Percentiles rank a stretch among this genome's conserved stretches.
Evolutionary conservation across 2,797 vertebrate species (phyloP).

Genomic region (Enteromius mattozi): DNA sequence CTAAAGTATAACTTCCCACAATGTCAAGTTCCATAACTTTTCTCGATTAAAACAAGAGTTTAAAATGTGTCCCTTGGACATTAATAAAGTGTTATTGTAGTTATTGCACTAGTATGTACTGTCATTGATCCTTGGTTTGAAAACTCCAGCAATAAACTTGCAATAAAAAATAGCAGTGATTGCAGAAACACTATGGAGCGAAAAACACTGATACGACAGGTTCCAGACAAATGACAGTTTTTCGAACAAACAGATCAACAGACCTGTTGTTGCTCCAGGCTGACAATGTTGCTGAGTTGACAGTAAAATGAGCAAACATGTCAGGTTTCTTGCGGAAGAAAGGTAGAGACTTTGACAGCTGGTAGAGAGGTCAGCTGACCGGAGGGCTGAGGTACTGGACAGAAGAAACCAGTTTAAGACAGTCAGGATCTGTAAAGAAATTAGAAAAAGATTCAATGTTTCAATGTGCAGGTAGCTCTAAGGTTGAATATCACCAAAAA

Average conservation of each 20-base stretch:
- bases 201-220: slow-evolving; percentile 32
- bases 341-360: slow-evolving; percentile 16
- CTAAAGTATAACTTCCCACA: background rate
- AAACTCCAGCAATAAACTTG: slow-evolving; percentile 20
- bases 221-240: slow-evolving; percentile 27
- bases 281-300: slow-evolving; percentile 38
- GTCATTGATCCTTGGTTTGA: slow-evolving; percentile 8
- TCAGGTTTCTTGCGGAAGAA: slow-evolving; percentile 20
- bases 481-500: background rate
- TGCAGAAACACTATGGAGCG: background rate
- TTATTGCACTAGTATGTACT: slow-evolving; percentile 19
- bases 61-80: slow-evolving; percentile 6
- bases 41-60: slow-evolving; percentile 7
- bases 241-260: slow-evolving; percentile 24
- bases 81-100: slow-evolving; percentile 2
- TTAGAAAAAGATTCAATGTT: background rate
- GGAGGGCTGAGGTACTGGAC: slow-evolving; percentile 16
- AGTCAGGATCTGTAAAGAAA: slow-evolving; percentile 26
- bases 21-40: slow-evolving; percentile 2
- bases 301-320: slow-evolving; percentile 29
- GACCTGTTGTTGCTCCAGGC: slow-evolving; percentile 26
- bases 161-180: slow-evolving; percentile 7
- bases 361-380: slow-evolving; percentile 27
- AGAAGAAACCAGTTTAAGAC: background rate
- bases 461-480: background rate